phyloP scores from a whole-genome alignment of 1,140 invertebrate species.

The Pseudoatta argentina region DNA sequence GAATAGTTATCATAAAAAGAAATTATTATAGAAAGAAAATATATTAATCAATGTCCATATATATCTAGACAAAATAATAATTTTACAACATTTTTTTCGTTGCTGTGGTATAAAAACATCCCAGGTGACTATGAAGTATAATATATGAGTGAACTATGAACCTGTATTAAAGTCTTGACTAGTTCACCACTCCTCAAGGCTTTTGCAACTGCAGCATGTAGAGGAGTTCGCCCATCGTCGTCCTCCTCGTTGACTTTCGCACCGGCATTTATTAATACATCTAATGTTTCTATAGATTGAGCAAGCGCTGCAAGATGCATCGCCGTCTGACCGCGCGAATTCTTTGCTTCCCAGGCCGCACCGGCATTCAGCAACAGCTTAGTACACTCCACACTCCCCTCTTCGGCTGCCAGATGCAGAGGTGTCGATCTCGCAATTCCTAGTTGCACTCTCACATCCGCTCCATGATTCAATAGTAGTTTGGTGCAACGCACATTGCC shows the following conservation, averaged over 20 bases:
- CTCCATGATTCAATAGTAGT: conserved; percentile 90
- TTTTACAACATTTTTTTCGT: too few species aligned
- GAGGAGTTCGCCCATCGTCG: conserved; percentile 90
- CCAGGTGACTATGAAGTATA: too few species aligned
- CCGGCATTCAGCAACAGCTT: conserved; percentile 90
- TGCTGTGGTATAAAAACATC: too few species aligned
- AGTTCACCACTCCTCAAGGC: conserved; percentile 91
- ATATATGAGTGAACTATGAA: conserved; percentile 51
- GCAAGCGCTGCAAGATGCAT: conserved; percentile 92
- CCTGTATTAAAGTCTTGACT: conserved; percentile 88
- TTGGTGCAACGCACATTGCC: conserved; percentile 90
- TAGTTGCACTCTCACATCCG: conserved; percentile 91
- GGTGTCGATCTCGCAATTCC: conserved; percentile 90
- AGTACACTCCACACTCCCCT: conserved; percentile 91
- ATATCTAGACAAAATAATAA: too few species aligned
- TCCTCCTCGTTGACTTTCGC: conserved; percentile 89
- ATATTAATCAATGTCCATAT: too few species aligned
- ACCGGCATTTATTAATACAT: conserved; percentile 88
- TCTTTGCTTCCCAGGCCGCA: conserved; percentile 89
- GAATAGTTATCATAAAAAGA: too few species aligned
- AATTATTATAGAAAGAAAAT: too few species aligned
- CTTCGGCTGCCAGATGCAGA: conserved; percentile 93
- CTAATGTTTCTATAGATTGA: conserved; percentile 91
- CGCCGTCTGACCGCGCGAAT: conserved; percentile 91
- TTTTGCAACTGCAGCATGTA: conserved; percentile 93